Evolutionary conservation across 1,140 invertebrate species (phyloP).

Genomic region (Sarcophaga bullata): DNA sequence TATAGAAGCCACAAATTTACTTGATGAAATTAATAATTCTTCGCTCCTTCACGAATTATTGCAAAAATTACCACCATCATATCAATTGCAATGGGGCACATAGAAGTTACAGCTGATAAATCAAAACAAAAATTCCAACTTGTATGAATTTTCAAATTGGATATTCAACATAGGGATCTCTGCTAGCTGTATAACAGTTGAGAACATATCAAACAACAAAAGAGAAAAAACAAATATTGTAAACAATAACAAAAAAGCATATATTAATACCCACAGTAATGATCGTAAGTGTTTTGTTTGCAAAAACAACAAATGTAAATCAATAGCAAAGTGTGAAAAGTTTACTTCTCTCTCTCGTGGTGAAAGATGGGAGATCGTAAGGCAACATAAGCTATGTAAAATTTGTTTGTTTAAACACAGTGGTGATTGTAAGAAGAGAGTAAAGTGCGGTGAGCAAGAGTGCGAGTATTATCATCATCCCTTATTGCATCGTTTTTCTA

Average conservation of each 20-base stretch:
- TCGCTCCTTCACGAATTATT: neutral
- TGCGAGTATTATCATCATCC: slow-evolving; percentile 16
- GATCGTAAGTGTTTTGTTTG: slow-evolving; percentile 13
- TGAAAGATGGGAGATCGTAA: slow-evolving; percentile 3
- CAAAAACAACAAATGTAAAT: slow-evolving; percentile 10
- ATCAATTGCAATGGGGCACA: neutral
- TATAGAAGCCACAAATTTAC: neutral
- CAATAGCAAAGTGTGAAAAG: neutral
- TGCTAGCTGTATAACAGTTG: neutral
- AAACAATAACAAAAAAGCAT: neutral
- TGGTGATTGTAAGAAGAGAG: neutral
- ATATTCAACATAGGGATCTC: neutral
- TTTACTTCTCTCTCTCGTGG: neutral
- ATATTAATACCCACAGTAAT: neutral
- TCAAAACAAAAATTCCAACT: neutral
- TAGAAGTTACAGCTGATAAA: neutral
- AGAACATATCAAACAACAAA: neutral
- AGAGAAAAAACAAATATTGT: neutral
- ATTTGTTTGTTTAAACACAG: slow-evolving; percentile 18
- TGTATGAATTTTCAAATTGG: neutral
- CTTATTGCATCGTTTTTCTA: neutral
- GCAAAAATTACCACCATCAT: neutral
- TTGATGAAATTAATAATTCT: neutral
- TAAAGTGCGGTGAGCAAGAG: neutral
- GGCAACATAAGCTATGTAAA: neutral